Conservation (phyloP, 2,888 invertebrate species). For the Ceratothoa steindachneri region DNA sequence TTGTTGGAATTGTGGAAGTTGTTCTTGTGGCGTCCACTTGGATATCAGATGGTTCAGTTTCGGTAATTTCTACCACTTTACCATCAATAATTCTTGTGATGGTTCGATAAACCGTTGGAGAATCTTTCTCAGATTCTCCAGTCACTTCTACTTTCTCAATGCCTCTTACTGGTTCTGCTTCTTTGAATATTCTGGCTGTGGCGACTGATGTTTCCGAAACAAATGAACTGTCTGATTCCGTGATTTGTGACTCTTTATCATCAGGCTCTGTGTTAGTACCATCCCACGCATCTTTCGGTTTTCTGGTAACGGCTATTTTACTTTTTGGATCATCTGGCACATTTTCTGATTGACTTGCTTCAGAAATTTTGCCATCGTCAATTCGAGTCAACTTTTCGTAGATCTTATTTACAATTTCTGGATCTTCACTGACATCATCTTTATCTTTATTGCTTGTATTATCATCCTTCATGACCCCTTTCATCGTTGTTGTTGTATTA, state of each 20-base stretch:
- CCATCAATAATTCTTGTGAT: neutral
- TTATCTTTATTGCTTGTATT: too few relatives aligned
- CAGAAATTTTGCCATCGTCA: neutral
- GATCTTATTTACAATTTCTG: neutral
- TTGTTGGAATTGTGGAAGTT: too few relatives aligned
- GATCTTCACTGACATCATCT: neutral
- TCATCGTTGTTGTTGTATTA: neutral
- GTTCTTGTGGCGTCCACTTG: too few relatives aligned
- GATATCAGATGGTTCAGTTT: too few relatives aligned
- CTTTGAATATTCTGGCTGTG: neutral
- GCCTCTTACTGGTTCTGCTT: too few relatives aligned
- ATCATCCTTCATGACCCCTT: neutral
- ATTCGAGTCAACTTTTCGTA: neutral
- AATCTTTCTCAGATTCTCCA: neutral
- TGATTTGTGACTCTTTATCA: neutral
- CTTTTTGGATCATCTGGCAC: conserved; percentile 3
- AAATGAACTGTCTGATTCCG: neutral
- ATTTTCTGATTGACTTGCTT: neutral
- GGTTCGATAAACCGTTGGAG: neutral
- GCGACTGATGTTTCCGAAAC: neutral
- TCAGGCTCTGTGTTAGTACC: neutral
- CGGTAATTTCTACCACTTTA: neutral
- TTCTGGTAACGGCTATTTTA: conserved; percentile 1
- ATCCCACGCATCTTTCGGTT: neutral
- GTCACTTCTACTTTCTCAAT: neutral